Evolutionary conservation across 2,888 invertebrate genomes (phyloP).

Genomic region (Noctua fimbriata): DNA sequence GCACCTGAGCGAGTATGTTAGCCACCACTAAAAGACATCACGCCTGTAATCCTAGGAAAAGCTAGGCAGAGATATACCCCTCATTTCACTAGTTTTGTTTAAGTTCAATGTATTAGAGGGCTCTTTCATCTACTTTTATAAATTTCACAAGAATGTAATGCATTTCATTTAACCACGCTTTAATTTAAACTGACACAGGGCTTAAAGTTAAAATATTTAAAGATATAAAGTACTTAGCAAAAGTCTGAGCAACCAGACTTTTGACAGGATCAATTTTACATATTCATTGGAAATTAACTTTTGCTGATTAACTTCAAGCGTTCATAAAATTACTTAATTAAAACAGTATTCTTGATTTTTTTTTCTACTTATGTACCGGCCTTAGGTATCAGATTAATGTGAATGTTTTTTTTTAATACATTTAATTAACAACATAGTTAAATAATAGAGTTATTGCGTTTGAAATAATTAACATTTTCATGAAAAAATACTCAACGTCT

Average conservation of each 20-base stretch:
- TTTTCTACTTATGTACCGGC: background rate
- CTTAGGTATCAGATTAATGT: background rate
- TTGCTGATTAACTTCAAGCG: background rate
- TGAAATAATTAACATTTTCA: background rate
- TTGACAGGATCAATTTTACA: slow-evolving; percentile 8
- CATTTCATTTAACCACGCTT: slow-evolving; percentile 6
- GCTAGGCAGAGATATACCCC: background rate
- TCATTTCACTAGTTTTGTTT: background rate
- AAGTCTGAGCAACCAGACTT: slow-evolving; percentile 1
- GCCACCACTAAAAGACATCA: background rate
- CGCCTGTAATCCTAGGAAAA: rapidly evolving
- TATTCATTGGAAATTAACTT: slow-evolving; percentile 40
- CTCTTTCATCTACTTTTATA: background rate
- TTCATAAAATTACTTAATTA: background rate
- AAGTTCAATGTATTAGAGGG: background rate
- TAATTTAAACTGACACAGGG: slow-evolving; percentile 24
- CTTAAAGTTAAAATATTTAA: slow-evolving; percentile 21
- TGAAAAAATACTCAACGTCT: slow-evolving; percentile 30
- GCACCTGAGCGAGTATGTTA: background rate
- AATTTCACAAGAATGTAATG: background rate
- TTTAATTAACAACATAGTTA: background rate
- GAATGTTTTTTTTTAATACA: background rate
- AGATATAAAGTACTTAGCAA: slow-evolving; percentile 10
- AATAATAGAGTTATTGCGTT: background rate
- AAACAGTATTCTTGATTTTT: slow-evolving; percentile 1